Evolutionary conservation across 2,113 vertebrate species (phyloP), one percentile per base, ranked within the genome.

Genomic region (Gambusia affinis): DNA sequence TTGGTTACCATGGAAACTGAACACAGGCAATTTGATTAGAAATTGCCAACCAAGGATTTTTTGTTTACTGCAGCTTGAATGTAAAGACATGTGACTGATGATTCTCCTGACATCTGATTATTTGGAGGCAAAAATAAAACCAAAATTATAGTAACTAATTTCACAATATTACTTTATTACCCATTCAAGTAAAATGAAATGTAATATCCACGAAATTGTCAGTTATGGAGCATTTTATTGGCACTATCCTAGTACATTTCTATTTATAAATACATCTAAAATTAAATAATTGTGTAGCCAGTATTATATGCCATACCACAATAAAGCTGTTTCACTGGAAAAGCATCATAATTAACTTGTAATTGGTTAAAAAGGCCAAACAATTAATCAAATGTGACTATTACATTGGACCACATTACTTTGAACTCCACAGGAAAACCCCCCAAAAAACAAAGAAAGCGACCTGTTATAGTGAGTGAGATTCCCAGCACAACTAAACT

Each of bases 401-500:
- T 57, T 24, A 57, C 7, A 57, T 57, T 57, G 51, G 22, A 24
- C 17, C 22, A n/a, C 51, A n/a, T 57, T n/a, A 57, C 51, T 57
- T 57, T 57, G 51, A 57, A 57, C 17, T 57, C 22, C 8, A 57
- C 22, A 57, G 51, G 24, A 57, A 57, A 57, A n/a, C 4, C 19
- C 51, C 7, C 51, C 24, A 31, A 30, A 30, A 31, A 63, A 17
- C 29, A 31, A 30, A 31, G 60, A 30, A 30, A 62, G 28, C 12
- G 0, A 30, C 30, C 29, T 78, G 73, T 67, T 74, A 69, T 22
- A 78, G 42, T 33, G 29, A 31, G 29, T 35, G 60, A 29, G 77
- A 73, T 70, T 80, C 67, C 65, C 70, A 44, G 67, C 62, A 65
- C 71, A 74, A 75, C 67, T 29, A 33, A 78, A 73, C 71, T 78